Evolutionary conservation across 2,113 vertebrate genomes (phyloP).

Genomic region (Megaceryle torquata): DNA sequence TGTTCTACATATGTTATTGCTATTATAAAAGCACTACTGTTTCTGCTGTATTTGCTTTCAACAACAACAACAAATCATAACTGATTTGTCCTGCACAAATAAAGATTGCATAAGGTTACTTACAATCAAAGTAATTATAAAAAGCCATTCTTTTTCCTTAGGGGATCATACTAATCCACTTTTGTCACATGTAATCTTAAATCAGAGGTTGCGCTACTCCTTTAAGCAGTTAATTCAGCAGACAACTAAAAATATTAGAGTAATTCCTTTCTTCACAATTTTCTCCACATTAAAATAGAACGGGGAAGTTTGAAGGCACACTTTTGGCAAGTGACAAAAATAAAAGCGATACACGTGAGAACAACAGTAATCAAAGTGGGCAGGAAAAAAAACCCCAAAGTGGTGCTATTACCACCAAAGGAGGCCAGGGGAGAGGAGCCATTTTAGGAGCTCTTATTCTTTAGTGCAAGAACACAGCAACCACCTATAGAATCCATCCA

Average conservation of each 20-base stretch:
- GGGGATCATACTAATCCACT: background rate
- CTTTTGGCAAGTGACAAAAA: background rate
- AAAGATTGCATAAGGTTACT: background rate
- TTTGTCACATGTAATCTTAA: background rate
- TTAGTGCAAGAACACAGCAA: background rate
- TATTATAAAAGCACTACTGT: no score
- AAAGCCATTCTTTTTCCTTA: background rate
- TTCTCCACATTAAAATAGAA: background rate
- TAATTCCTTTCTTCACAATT: background rate
- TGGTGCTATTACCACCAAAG: background rate
- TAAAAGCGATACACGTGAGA: background rate
- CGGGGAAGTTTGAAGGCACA: background rate
- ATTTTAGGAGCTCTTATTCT: slow-evolving; percentile 14
- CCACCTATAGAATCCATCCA: background rate
- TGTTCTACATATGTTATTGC: background rate
- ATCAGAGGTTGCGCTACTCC: background rate
- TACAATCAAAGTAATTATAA: slow-evolving; percentile 6
- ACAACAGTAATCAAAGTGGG: background rate
- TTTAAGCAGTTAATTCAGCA: background rate
- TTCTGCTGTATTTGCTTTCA: background rate
- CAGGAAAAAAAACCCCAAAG: background rate
- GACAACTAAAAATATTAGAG: background rate
- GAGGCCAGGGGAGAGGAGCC: background rate
- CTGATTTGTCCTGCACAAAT: background rate
- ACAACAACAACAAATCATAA: background rate